Evolutionary conservation across 2,113 vertebrate genomes (phyloP).

Genomic region (Bufo gargarizans): DNA sequence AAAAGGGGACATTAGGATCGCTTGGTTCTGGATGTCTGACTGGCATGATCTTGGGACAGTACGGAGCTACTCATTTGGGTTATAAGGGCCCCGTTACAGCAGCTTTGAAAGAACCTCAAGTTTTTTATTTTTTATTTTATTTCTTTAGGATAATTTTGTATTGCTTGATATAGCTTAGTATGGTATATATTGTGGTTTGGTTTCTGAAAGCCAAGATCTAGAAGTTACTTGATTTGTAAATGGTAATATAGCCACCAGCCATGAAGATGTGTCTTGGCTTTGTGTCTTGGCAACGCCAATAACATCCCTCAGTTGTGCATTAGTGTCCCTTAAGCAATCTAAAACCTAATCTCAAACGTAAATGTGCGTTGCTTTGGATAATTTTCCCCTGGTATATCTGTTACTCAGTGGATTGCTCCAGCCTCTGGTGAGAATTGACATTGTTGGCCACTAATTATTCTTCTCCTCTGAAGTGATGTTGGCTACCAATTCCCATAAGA

Average conservation of each 20-base stretch:
- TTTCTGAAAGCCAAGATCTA: neutral
- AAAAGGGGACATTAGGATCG: too few relatives aligned
- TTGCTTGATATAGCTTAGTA: too few relatives aligned
- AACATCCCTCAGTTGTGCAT: slow-evolving; percentile 54
- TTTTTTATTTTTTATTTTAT: too few relatives aligned
- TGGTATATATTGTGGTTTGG: too few relatives aligned
- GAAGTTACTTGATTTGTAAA: neutral
- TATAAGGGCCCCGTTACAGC: too few relatives aligned
- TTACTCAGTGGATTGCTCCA: slow-evolving; percentile 56
- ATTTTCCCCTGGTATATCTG: slow-evolving; percentile 62
- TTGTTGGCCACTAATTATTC: slow-evolving; percentile 62
- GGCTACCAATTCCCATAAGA: slow-evolving; percentile 60
- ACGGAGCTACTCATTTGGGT: too few relatives aligned
- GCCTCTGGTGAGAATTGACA: slow-evolving; percentile 61
- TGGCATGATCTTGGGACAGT: too few relatives aligned
- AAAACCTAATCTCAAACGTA: slow-evolving; percentile 60
- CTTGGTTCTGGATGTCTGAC: too few relatives aligned
- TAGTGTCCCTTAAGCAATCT: slow-evolving; percentile 53
- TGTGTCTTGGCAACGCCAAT: slow-evolving; percentile 31
- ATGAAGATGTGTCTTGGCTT: neutral
- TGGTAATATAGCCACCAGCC: neutral
- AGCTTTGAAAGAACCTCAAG: too few relatives aligned
- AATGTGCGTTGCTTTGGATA: slow-evolving; percentile 58
- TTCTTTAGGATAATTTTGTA: too few relatives aligned
- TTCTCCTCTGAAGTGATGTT: slow-evolving; percentile 61